Evolutionary conservation across 2,888 invertebrate genomes (phyloP).

Genomic region (Eurois occulta): DNA sequence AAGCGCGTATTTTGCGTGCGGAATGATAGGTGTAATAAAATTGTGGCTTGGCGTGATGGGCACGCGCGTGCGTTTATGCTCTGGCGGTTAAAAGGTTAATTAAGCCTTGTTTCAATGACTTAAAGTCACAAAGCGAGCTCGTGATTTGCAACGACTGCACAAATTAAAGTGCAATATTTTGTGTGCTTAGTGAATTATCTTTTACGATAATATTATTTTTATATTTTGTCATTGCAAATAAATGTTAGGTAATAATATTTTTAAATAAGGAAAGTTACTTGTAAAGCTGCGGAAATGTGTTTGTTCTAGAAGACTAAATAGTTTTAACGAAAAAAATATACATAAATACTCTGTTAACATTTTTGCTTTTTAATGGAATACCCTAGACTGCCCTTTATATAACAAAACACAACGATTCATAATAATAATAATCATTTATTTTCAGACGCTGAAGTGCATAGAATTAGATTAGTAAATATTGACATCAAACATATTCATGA

Average conservation of each 20-base stretch:
- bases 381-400: not conserved
- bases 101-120: not conserved
- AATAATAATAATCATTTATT: no score
- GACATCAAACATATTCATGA: no score
- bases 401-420: not conserved
- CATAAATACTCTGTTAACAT: constrained; percentile 78
- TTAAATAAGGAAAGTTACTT: constrained; percentile 44
- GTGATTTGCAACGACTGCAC: not conserved
- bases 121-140: not conserved
- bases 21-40: no score
- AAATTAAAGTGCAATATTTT: constrained; percentile 56
- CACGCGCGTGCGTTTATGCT: no score
- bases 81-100: no score
- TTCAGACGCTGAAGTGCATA: no score
- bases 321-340: constrained; percentile 75
- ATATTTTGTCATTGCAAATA: constrained; percentile 59
- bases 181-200: constrained; percentile 47
- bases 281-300: constrained; percentile 55
- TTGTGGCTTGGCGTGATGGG: no score
- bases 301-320: constrained; percentile 84
- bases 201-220: constrained; percentile 54
- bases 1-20: no score
- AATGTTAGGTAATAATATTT: constrained; percentile 57
- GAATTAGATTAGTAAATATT: no score
- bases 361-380: constrained; percentile 56